Conservation (phyloP, 2,113 vertebrate genomes). For the Sinocyclocheilus anophthalmus region DNA sequence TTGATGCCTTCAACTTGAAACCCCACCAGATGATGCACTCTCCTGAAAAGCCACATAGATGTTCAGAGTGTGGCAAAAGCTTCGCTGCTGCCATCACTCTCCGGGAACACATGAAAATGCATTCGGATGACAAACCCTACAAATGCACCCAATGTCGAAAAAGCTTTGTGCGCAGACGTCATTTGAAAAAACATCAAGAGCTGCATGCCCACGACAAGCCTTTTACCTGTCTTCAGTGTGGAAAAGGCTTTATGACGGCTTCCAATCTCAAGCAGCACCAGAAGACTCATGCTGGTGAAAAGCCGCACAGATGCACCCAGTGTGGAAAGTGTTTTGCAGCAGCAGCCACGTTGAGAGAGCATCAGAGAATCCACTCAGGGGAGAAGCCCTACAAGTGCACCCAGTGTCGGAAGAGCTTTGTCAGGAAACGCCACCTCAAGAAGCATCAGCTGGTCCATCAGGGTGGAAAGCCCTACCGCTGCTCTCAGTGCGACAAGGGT, state of each 20-base stretch:
- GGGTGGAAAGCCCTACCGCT: conserved; percentile 81
- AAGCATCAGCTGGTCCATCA: conserved; percentile 91
- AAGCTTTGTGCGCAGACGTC: conserved; percentile 86
- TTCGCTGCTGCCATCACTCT: conserved; percentile 80
- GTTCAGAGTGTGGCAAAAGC: conserved; percentile 79
- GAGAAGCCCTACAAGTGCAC: conserved; percentile 83
- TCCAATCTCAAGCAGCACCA: conserved; percentile 81
- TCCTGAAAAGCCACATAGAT: conserved; percentile 78
- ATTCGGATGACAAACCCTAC: conserved; percentile 91
- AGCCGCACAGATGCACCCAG: conserved; percentile 76
- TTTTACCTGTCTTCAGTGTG: conserved; percentile 78
- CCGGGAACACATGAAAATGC: conserved; percentile 82
- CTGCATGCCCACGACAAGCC: conserved; percentile 87
- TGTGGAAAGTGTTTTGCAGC: conserved; percentile 79
- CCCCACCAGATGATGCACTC: conserved; percentile 80
- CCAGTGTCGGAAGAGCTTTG: conserved; percentile 85
- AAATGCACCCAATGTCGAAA: conserved; percentile 89
- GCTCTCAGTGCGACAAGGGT: conserved; percentile 81
- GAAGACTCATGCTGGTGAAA: conserved; percentile 75
- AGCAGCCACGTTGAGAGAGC: conserved; percentile 75
- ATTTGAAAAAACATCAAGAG: conserved; percentile 86
- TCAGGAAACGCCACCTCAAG: conserved; percentile 85
- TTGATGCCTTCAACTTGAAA: conserved; percentile 79
- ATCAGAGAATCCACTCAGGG: conserved; percentile 79
- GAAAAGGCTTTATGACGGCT: conserved; percentile 78